Base-by-base conservation (phyloP, 2,888 invertebrate species). In the Anticlea derivata region DNA sequence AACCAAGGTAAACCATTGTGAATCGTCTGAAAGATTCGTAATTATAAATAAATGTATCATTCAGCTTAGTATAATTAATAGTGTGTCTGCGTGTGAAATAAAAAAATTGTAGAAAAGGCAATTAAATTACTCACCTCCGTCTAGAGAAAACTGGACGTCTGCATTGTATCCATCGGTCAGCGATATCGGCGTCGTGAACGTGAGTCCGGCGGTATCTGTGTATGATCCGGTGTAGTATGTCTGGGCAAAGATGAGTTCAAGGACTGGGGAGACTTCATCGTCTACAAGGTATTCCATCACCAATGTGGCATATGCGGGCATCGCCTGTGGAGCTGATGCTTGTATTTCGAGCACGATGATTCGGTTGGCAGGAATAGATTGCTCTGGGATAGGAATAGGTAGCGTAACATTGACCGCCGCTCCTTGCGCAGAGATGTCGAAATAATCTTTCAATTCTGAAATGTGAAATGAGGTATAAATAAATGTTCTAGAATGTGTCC, bases 201-300 rank as follows among this genome's bases (percentile, higher is more conserved):
- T 24, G 3, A 70, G 53, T 1, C 62, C 65, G 3, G 0, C 41
- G 2, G 26, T 20, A 7, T 51, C 49, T 7, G 57, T 53, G 35
- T 59, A 70, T 3, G 55, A 49, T 10, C 70, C 70, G 5, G 61
- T 65, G 38, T 73, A 73, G 47, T 57, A 68, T 2, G 59, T 26
- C 22, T 63, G 62, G 12, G 40, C 48, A 29, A 48, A 48, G 12
- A 45, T 58, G 58, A 69, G 70, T 61, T 62, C 70, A 60, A 20
- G 50, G 24, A 22, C 35, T 0, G 37, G 4, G 7, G 30, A 4
- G 7, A n/a, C 3, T 6, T 48, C 39, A 1, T 43, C 30, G 3
- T 46, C 23, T 11, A 10, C 22, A 11, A 41, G 13, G 8, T 41
- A 29, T 26, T 43, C 38, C 3, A 56, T 7, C 27, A 56, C 46